Evolutionary conservation across 2,113 vertebrate genomes (phyloP), one percentile per base, ranked within the genome.

Genomic region (Trichomycterus rosablanca): DNA sequence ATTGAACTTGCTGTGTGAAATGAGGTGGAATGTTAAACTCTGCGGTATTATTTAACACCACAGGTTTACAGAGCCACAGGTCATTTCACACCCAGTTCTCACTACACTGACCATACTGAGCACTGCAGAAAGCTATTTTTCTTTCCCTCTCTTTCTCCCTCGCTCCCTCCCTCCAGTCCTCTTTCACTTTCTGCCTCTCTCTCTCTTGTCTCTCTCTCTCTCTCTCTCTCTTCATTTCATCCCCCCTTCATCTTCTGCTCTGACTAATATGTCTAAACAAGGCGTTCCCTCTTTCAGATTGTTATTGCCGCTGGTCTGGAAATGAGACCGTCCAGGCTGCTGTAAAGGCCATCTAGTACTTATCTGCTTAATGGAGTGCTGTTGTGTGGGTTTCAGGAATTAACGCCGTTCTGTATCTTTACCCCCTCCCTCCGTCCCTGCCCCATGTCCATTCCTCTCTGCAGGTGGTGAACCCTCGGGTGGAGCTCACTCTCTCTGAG

Each of bases 401-500:
- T 16, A 16, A 42, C 48, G 5, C 50, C 23, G n/a, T 39, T 48
- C 19, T 59, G 2, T 12, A n/a, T 11, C 14, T 43, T 1, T 40
- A n/a, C 7, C 6, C 45, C 18, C 44, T 35, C 42, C 26, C 55
- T 43, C 40, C 14, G 0, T 39, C 49, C 40, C 39, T 24, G 22
- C 48, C 32, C 28, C 6, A 35, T 59, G 34, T 64, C 28, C 44
- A 24, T 15, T 20, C 59, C 24, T 54, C 37, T 66, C 40, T 49
- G 37, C 71, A 93, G 91, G 81, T 85, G 59, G 89, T 86, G 23
- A 92, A 86, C 71, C 84, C 90, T 19, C 88, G 89, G 1, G 90
- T 91, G 32, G 91, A 93, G 61, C 87, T 93, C 20, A 93, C 91
- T 7, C 87, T 93, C 48, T 86, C 89, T 15, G 89, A 92, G 71